These are phyloP conservation scores for Siphamia tubifer DNA, from an alignment of 2,113 vertebrate genomes.

Conservation along the genomic window DNA sequence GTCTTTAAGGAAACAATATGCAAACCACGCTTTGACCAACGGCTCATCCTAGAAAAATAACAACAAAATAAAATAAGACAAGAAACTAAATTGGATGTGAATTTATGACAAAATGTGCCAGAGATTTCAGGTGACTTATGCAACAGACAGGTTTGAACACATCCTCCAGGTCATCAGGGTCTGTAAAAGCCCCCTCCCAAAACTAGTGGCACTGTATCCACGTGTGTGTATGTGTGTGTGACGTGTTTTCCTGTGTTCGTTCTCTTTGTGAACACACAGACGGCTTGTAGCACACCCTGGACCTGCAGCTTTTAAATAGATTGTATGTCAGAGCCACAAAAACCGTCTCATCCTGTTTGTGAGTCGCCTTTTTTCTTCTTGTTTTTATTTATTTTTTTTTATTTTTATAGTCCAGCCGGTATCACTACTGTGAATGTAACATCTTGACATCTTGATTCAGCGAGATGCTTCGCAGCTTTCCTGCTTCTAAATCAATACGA, in stretches of 20 bases:
- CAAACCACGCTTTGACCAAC: constrained; percentile 42
- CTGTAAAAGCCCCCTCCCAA: constrained; percentile 7
- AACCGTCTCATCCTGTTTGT: constrained; percentile 27
- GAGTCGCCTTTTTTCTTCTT: background rate
- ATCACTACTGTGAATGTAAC: constrained; percentile 66
- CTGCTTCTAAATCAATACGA: constrained; percentile 55
- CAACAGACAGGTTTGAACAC: constrained; percentile 43
- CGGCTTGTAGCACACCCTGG: constrained; percentile 49
- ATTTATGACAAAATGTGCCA: constrained; percentile 8
- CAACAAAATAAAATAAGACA: background rate
- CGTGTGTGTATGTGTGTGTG: background rate
- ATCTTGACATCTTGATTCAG: constrained; percentile 67
- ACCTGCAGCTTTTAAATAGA: constrained; percentile 46
- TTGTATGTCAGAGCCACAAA: constrained; percentile 45
- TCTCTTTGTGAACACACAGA: too few species aligned
- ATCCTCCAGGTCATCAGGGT: constrained; percentile 36
- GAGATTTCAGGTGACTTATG: constrained; percentile 51
- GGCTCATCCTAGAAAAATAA: constrained; percentile 28
- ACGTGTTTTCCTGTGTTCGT: too few species aligned
- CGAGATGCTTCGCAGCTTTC: constrained; percentile 45
- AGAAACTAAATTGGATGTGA: background rate
- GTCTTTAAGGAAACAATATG: constrained; percentile 68
- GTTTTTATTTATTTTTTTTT: background rate
- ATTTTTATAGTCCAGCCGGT: constrained; percentile 38
- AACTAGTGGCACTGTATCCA: background rate